phyloP scores from a whole-genome alignment of 2,888 invertebrate genomes.

The Lepeophtheirus nordmannii region DNA sequence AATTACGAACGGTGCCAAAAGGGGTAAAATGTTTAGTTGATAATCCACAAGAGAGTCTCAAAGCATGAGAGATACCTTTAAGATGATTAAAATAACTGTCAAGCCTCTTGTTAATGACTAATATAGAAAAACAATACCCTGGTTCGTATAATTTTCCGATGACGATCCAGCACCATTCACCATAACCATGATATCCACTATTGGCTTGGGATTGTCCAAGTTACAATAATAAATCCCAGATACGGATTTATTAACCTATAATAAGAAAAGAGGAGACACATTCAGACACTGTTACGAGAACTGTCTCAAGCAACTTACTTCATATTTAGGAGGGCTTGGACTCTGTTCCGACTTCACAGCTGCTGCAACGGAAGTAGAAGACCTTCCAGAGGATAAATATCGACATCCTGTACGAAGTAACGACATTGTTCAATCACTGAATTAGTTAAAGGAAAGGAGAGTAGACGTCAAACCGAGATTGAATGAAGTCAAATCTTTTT shows the following conservation, averaged over 20 bases:
- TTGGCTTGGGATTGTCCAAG: neutral
- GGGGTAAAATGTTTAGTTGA: neutral
- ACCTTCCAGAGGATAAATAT: neutral
- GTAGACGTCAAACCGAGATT: too few species aligned
- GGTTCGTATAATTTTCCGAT: neutral
- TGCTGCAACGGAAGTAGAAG: neutral
- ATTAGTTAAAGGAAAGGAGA: too few species aligned
- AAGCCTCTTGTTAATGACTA: too few species aligned
- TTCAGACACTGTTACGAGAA: neutral
- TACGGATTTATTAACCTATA: neutral
- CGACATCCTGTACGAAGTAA: neutral
- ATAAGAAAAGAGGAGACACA: too few species aligned
- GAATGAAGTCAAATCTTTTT: too few species aligned
- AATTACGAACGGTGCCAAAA: neutral
- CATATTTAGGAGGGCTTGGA: neutral
- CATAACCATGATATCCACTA: neutral
- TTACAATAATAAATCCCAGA: neutral
- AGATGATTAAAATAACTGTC: neutral
- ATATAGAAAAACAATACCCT: neutral
- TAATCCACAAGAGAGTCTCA: neutral
- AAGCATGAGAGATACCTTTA: neutral
- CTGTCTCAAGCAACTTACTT: neutral
- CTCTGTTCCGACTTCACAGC: neutral
- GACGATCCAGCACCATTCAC: neutral
- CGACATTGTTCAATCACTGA: too few species aligned